phyloP scores from a whole-genome alignment of 1,140 invertebrate genomes.

The Teleogryllus occipitalis region DNA sequence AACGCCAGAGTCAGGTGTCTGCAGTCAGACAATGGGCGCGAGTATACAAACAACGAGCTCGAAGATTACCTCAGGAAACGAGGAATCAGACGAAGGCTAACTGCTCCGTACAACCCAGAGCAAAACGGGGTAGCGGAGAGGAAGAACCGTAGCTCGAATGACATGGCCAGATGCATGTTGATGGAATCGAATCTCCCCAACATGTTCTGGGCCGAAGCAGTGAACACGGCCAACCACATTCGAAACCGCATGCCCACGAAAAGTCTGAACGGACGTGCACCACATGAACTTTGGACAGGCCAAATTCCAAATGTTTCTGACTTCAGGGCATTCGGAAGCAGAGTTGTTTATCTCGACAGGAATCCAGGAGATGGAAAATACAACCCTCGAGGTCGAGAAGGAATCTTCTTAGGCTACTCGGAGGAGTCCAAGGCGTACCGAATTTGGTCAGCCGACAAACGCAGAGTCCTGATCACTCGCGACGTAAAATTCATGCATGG shows the following conservation, averaged over 20 bases:
- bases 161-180: slow-evolving; percentile 30
- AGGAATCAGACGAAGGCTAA: background rate
- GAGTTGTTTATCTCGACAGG: background rate
- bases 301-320: slow-evolving; percentile 27
- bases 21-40: too few relatives aligned
- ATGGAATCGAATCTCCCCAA: slow-evolving; percentile 27
- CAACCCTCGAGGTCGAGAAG: slow-evolving; percentile 23
- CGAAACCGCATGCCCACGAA: slow-evolving; percentile 30
- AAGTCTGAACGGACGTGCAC: slow-evolving; percentile 25
- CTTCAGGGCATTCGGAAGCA: slow-evolving; percentile 29
- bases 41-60: too few relatives aligned
- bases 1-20: too few relatives aligned
- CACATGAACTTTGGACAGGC: slow-evolving; percentile 29
- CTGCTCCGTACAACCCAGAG: slow-evolving; percentile 29
- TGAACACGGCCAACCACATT: slow-evolving; percentile 28
- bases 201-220: slow-evolving; percentile 32
- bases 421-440: slow-evolving; percentile 32
- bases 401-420: slow-evolving; percentile 29
- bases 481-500: slow-evolving; percentile 32
- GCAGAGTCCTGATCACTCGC: slow-evolving; percentile 28
- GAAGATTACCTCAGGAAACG: background rate
- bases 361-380: slow-evolving; percentile 15
- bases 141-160: slow-evolving; percentile 32
- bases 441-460: slow-evolving; percentile 28
- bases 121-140: slow-evolving; percentile 34